Evolutionary conservation across 2,888 invertebrate species (phyloP).

Genomic region (Drosophila acutilabella): DNA sequence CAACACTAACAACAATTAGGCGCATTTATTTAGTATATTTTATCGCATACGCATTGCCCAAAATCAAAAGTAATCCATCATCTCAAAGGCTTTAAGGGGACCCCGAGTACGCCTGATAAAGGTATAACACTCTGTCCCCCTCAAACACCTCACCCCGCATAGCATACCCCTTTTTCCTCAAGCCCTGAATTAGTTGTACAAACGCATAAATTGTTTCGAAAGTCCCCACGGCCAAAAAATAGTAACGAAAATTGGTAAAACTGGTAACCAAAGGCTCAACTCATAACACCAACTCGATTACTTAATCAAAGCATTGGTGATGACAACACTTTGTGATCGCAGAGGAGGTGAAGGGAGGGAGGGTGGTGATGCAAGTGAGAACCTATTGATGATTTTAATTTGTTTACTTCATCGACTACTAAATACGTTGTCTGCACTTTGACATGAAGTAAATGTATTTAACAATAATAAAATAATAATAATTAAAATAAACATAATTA

Average conservation of each 20-base stretch:
- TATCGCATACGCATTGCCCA: constrained; percentile 71
- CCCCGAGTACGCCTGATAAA: constrained; percentile 70
- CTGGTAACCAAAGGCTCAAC: constrained; percentile 46
- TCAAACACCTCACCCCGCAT: constrained; percentile 12
- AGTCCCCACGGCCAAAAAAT: constrained; percentile 41
- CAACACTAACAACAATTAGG: constrained; percentile 64
- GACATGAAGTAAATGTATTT: too few relatives aligned
- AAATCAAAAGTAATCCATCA: constrained; percentile 80
- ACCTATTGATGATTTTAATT: constrained; percentile 71
- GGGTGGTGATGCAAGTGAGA: constrained; percentile 37
- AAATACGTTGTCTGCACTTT: too few relatives aligned
- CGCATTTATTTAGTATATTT: constrained; percentile 69
- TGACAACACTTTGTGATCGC: constrained; percentile 24
- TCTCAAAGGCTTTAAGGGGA: constrained; percentile 74
- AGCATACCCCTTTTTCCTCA: constrained; percentile 1
- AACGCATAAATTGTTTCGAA: constrained; percentile 74
- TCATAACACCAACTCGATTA: constrained; percentile 71
- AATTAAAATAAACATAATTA: too few relatives aligned
- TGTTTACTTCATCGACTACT: constrained; percentile 58
- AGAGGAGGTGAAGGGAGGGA: not conserved
- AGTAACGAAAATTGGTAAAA: constrained; percentile 2
- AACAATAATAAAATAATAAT: too few relatives aligned
- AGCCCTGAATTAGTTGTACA: constrained; percentile 51
- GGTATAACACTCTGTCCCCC: constrained; percentile 9
- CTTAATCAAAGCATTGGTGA: constrained; percentile 69